Evolutionary conservation across 2,888 invertebrate species (phyloP).

Genomic region (Heliconius ismenius): DNA sequence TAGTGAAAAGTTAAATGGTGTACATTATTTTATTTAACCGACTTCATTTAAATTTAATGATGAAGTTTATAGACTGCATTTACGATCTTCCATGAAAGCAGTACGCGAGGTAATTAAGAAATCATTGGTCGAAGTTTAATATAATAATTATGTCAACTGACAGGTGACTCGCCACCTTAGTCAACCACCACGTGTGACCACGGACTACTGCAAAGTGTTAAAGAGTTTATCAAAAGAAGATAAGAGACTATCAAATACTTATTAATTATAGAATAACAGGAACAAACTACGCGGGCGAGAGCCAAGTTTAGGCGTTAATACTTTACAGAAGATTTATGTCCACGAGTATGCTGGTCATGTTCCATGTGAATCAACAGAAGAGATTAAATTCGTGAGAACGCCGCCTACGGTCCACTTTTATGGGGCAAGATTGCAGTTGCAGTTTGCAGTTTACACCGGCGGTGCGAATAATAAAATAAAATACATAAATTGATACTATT

Average conservation of each 20-base stretch:
- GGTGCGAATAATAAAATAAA: not conserved
- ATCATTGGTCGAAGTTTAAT: no score
- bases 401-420: conserved; percentile 22
- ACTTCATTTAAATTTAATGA: not conserved
- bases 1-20: not conserved
- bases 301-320: not conserved
- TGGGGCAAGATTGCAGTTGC: conserved; percentile 16
- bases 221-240: no score
- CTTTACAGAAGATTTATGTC: not conserved
- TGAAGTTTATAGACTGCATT: not conserved
- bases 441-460: not conserved
- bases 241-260: no score
- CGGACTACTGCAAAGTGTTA: no score
- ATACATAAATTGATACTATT: not conserved
- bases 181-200: no score
- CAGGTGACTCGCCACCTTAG: no score
- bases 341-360: conserved; percentile 1
- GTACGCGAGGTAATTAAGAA: no score
- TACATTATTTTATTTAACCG: conserved; percentile 7
- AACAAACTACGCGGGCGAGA: not conserved
- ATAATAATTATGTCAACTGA: no score
- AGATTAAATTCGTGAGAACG: conserved; percentile 23
- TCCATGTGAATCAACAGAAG: conserved; percentile 9
- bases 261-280: not conserved
- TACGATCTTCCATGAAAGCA: no score